Evolutionary conservation across 2,888 invertebrate genomes (phyloP), one percentile per base, ranked within the genome.

Genomic region (Nasonia oneida): DNA sequence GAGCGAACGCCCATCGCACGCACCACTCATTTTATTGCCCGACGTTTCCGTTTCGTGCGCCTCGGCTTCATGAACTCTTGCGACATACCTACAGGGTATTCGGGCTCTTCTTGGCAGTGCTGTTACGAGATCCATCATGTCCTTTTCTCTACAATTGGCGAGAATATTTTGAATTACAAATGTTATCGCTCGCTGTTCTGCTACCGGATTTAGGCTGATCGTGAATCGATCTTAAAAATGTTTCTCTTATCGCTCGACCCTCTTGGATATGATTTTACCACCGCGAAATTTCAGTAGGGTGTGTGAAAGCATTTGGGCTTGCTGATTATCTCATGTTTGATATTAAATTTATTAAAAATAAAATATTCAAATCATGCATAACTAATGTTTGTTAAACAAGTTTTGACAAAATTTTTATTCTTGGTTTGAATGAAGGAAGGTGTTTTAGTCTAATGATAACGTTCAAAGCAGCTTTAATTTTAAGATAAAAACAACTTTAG

Each of bases 1-100:
- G 33, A 86, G 71, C 39, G 33, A 74, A 6, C 29, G 29, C 73
- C 73, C 73, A 10, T 42, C n/a, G 23, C 73, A 42, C 73, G 47
- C 8, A 47, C 73, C 71, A 23, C 73, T 50, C 74, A 74, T 79
- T 84, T 84, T 80, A 84, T 84, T 79, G 15, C 83, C 39, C 70
- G 71, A n/a, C 84, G 70, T 84, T 84, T 84, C 84, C 86, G 86
- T 42, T 75, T 61, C 8, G 42, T 6, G 64, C 23, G 8, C n/a
- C 61, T 75, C 53, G 50, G 12, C 57, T 29, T 70, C 39, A 37
- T 37, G 18, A 14, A 23, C 42, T 14, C 29, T 67, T 33, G n/a
- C 67, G 3, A 33, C 67, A 47, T 73, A n/a, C 73, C 42, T 73
- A 42, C 10, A 39, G 5, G n/a, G n/a, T 18, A 15, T 39, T 29